Conservation (phyloP, 2,888 invertebrate species). For the Malthinus flaveolus region DNA sequence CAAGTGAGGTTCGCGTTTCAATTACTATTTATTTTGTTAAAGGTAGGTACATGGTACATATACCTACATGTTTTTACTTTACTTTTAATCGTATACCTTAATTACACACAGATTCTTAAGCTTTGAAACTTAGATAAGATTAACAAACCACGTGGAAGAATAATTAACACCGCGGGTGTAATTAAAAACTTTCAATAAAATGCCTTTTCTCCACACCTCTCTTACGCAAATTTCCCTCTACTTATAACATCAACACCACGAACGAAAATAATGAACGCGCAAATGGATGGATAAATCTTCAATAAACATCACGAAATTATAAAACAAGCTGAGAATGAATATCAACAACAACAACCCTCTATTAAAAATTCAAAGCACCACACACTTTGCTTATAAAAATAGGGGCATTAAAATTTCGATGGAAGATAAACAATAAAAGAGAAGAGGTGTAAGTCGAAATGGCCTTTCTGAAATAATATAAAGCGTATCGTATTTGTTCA, state of each 20-base stretch:
- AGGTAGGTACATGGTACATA: no score
- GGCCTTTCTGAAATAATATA: conserved; percentile 23
- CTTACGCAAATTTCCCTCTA: background rate
- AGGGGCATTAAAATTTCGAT: conserved; percentile 12
- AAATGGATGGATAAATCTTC: background rate
- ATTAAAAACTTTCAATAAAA: background rate
- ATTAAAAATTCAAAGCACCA: conserved; percentile 6
- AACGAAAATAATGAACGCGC: background rate
- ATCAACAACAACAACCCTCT: conserved; percentile 4
- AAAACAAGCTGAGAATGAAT: conserved; percentile 4
- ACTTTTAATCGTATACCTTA: background rate
- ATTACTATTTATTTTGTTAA: conserved; percentile 2
- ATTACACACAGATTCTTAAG: background rate
- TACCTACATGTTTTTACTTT: conserved; percentile 1
- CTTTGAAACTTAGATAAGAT: background rate
- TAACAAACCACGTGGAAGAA: background rate
- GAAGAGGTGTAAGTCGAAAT: conserved; percentile 26
- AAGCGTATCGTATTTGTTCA: conserved; percentile 38
- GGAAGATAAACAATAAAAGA: conserved; percentile 38
- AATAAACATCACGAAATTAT: background rate
- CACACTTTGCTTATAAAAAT: conserved; percentile 8
- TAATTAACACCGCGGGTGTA: background rate
- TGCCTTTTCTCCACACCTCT: background rate
- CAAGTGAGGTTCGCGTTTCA: conserved; percentile 46
- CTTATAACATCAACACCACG: background rate